Base-by-base conservation (phyloP, 2,888 invertebrate species). In the Chloroclysta siterata region DNA sequence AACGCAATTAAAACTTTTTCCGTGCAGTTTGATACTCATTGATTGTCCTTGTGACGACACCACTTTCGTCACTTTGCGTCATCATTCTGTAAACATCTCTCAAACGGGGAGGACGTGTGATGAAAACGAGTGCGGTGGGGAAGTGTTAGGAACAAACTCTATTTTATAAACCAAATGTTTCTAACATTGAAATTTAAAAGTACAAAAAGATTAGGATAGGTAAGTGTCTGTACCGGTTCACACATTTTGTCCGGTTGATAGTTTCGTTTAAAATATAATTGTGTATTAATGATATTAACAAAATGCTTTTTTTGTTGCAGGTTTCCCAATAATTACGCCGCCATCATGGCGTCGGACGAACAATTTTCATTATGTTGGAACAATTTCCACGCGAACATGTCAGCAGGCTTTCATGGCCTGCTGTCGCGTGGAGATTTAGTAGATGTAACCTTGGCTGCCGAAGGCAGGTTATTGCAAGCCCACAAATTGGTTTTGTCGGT, bases 321-420 rank as follows among this genome's bases (percentile, higher is more conserved):
- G 91, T 87, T 83, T 55, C 84, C 79, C 73, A 72, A 72, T 48
- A 73, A 75, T 70, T 75, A 81, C 87, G 89, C 84, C 93, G 92
- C 93, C 94, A 94, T 93, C 88, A 95, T 95, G 95, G 95, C 95
- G 95, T 95, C 95, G 93, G 95, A 95, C 93, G 95, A 95, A 92
- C 95, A 95, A 85, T 95, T 95, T 91, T 95, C 95, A 86, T 89
- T 95, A 90, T 95, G 95, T 92, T 95, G 95, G 95, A 95, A 95
- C 92, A 95, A 95, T 92, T 95, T 95, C 93, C 95, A 95, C 90
- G 94, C 95, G 72, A 95, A 95, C 80, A 94, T 95, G 92, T 95
- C 95, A 69, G 94, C 95, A 85, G 95, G 95, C 78, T 95, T 95
- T 84, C 95, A 95, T 79, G 95, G 95, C 85, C 94, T 95, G 83